A percentile compares a stretch with the other conserved stretches of the same genome.
These are phyloP conservation scores for Poecilia picta DNA, from an alignment of 2,797 vertebrate species.

Conservation along the genomic window DNA sequence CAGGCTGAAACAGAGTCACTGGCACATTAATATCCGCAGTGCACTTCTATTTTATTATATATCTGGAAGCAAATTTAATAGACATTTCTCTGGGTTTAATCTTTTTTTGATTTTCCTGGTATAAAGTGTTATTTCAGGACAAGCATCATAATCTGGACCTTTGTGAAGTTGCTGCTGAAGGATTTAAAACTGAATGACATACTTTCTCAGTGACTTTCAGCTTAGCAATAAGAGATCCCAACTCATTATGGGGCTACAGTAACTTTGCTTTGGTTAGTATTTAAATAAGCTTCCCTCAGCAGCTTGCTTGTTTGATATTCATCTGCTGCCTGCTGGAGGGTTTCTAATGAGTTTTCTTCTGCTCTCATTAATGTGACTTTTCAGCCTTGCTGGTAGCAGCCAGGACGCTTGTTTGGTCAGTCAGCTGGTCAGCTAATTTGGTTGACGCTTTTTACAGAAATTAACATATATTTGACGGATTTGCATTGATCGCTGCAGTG, in stretches of 20 bases:
- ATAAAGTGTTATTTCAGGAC: slow-evolving; percentile 19
- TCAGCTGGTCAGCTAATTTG: not conserved
- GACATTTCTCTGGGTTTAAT: not conserved
- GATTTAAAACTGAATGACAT: slow-evolving; percentile 25
- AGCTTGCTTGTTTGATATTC: slow-evolving; percentile 53
- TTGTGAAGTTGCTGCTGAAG: slow-evolving; percentile 32
- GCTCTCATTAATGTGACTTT: slow-evolving; percentile 42
- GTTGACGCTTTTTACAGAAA: not conserved
- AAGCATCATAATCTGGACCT: slow-evolving; percentile 29
- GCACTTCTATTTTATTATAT: slow-evolving; percentile 23
- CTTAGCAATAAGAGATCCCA: slow-evolving; percentile 30
- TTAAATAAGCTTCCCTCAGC: slow-evolving; percentile 50
- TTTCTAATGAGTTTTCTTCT: slow-evolving; percentile 37
- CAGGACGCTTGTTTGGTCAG: not conserved
- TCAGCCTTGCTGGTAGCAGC: slow-evolving; percentile 7
- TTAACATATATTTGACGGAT: not conserved
- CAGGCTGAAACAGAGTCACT: slow-evolving; percentile 18
- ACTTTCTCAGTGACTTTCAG: slow-evolving; percentile 28
- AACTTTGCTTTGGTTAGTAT: slow-evolving; percentile 67
- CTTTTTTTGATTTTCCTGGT: not conserved
- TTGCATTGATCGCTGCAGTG: not conserved
- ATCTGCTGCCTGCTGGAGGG: slow-evolving; percentile 33
- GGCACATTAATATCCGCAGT: slow-evolving; percentile 17
- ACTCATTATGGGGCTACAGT: slow-evolving; percentile 52
- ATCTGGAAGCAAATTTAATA: slow-evolving; percentile 23